A percentile compares a stretch with the other conserved stretches of the same genome.
Conservation (phyloP, 1,140 invertebrate genomes). For the Drosophila lowei region DNA sequence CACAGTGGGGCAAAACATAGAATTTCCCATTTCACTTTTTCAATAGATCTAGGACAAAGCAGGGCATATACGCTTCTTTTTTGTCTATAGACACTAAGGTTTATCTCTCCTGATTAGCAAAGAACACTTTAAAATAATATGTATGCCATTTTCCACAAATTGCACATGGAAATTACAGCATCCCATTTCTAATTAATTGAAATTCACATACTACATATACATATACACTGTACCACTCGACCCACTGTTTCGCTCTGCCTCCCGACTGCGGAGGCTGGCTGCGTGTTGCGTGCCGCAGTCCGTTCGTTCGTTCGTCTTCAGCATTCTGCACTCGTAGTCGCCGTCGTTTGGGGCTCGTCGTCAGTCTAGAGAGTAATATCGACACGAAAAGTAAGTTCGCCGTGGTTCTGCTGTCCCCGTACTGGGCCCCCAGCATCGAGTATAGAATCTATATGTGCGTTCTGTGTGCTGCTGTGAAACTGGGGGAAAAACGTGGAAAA, state of each 20-base stretch:
- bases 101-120: no score
- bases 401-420: conserved; percentile 67
- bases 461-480: conserved; percentile 17
- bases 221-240: background rate
- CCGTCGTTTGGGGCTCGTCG: conserved; percentile 61
- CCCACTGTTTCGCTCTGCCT: conserved; percentile 39
- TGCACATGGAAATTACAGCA: no score
- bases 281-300: conserved; percentile 66
- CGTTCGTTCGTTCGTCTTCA: conserved; percentile 44
- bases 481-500: conserved; percentile 72
- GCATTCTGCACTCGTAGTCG: conserved; percentile 65
- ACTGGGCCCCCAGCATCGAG: conserved; percentile 55
- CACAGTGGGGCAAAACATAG: conserved; percentile 30
- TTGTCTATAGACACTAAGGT: no score
- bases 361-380: conserved; percentile 82
- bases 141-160: no score
- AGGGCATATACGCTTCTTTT: background rate
- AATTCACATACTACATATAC: no score
- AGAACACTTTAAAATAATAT: no score
- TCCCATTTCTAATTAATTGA: no score
- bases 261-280: conserved; percentile 33
- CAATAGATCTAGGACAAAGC: no score
- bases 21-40: background rate
- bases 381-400: conserved; percentile 80
- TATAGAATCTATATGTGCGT: conserved; percentile 60